phyloP scores from a whole-genome alignment of 2,113 vertebrate species.

The Rattus norvegicus region GRCr8 NC_086019.1:176458001-176458500 shows the following conservation, averaged over 20 bases:
- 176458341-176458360: neutral
- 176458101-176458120: no score
- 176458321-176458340: neutral
- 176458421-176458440: neutral
- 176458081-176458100: no score
- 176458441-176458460: neutral
- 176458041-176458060: no score
- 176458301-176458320: neutral
- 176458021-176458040: no score
- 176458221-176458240: no score
- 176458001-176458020: no score
- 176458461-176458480: no score
- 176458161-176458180: neutral
- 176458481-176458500: neutral
- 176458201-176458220: accelerated
- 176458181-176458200: neutral
- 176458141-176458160: no score
- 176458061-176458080: no score
- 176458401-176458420: neutral
- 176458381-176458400: neutral
- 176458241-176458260: neutral
- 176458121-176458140: no score
- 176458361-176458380: neutral
- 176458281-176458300: neutral
- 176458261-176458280: neutral